phyloP scores from a whole-genome alignment of 2,888 invertebrate genomes.

The Xanthia icteritia region DNA sequence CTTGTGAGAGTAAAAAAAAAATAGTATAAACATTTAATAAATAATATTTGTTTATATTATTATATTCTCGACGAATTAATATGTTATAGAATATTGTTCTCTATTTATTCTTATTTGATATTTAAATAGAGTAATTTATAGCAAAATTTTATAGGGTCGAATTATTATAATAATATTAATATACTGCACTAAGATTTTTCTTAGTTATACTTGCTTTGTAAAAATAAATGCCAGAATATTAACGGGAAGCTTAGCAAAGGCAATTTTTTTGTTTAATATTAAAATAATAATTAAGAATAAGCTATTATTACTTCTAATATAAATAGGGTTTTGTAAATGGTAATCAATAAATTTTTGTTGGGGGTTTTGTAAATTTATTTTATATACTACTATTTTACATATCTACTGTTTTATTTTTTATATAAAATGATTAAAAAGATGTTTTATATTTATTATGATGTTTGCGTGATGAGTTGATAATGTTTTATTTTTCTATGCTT shows the following conservation, averaged over 20 bases:
- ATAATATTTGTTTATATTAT: neutral
- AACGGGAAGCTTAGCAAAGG: neutral
- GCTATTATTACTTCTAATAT: conserved; percentile 3
- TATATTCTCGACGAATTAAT: neutral
- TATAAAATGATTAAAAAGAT: neutral
- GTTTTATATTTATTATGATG: neutral
- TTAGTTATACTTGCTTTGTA: neutral
- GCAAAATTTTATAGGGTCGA: conserved; percentile 42
- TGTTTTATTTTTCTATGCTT: neutral
- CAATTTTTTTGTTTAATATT: conserved; percentile 15
- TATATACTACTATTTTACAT: neutral
- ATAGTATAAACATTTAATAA: neutral
- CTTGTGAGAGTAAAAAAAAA: neutral
- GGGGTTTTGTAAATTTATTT: conserved; percentile 16
- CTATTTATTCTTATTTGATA: conserved; percentile 19
- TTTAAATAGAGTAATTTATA: conserved; percentile 32
- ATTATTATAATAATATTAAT: conserved; percentile 6
- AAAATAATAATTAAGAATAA: conserved; percentile 32
- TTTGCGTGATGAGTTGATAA: neutral
- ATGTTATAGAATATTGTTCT: conserved; percentile 1
- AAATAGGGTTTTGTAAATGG: conserved; percentile 19
- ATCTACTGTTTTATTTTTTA: neutral
- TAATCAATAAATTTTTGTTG: neutral
- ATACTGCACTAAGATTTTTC: conserved; percentile 19
- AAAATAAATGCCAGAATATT: neutral